A percentile compares a stretch with the other conserved stretches of the same genome.
phyloP scores from a whole-genome alignment of 2,888 invertebrate species.

The Drosophila lacicola region DNA sequence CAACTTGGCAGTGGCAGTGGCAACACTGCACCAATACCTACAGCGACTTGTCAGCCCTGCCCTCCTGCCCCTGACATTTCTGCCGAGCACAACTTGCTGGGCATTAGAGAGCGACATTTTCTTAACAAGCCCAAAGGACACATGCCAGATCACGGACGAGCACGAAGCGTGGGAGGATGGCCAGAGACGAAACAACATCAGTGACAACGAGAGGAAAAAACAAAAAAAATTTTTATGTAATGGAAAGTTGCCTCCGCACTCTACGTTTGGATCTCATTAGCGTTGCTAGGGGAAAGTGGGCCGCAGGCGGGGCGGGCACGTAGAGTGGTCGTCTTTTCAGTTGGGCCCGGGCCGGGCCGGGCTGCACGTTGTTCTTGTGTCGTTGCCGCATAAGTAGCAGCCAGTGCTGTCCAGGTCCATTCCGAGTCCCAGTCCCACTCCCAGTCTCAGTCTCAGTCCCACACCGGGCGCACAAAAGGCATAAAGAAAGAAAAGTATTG shows the following conservation, averaged over 20 bases:
- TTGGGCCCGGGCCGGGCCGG: conserved; percentile 5
- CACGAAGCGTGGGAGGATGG: conserved; percentile 8
- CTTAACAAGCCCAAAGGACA: conserved; percentile 80
- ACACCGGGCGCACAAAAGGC: conserved; percentile 33
- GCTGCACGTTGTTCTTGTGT: conserved; percentile 27
- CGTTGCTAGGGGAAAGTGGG: conserved; percentile 65
- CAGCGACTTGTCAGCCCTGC: conserved; percentile 48
- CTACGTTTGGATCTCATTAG: conserved; percentile 81
- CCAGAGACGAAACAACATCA: conserved; percentile 59
- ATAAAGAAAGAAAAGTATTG: conserved; percentile 36
- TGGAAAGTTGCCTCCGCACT: conserved; percentile 68
- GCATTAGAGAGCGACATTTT: conserved; percentile 80
- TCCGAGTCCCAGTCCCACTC: conserved; percentile 8
- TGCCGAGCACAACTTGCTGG: conserved; percentile 36
- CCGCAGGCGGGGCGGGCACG: conserved; percentile 1
- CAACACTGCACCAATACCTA: conserved; percentile 25
- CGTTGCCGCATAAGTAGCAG: conserved; percentile 64
- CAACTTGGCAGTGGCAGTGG: conserved; percentile 20
- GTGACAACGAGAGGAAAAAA: conserved; percentile 31
- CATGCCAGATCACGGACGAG: conserved; percentile 58
- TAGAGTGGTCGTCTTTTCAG: conserved; percentile 53
- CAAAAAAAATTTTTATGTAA: conserved; percentile 60
- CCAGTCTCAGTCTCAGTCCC: conserved; percentile 7
- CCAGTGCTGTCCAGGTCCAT: conserved; percentile 38
- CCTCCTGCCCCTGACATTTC: conserved; percentile 23